These are phyloP conservation scores for Novumbra hubbsi DNA, from an alignment of 2,797 vertebrate species.

Conservation along the genomic window DNA sequence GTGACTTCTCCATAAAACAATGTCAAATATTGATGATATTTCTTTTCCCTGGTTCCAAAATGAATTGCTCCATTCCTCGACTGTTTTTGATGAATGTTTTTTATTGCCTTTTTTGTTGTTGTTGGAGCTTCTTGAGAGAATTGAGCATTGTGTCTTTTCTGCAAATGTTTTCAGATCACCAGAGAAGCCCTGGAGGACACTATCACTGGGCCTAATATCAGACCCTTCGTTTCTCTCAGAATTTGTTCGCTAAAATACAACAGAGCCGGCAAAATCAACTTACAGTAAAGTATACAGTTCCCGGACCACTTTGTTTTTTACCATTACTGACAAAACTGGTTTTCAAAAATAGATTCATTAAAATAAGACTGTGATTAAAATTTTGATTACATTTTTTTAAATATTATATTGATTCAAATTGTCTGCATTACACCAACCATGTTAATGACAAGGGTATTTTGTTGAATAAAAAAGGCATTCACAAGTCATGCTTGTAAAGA, in stretches of 20 bases:
- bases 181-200: slow-evolving; percentile 24
- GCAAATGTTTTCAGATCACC: slow-evolving; percentile 31
- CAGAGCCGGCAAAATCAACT: not conserved
- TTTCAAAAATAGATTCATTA: not conserved
- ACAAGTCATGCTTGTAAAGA: not conserved
- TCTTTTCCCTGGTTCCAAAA: slow-evolving; percentile 75
- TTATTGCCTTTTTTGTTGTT: slow-evolving; percentile 69
- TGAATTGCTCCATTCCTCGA: slow-evolving; percentile 75
- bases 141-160: slow-evolving; percentile 27
- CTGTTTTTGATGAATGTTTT: slow-evolving; percentile 78
- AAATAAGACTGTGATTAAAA: not conserved
- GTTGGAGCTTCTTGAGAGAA: slow-evolving; percentile 58
- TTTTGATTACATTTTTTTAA: not conserved
- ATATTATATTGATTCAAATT: not conserved
- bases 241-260: not conserved
- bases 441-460: not conserved
- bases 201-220: slow-evolving; percentile 1
- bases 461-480: not conserved
- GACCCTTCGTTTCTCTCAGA: not conserved
- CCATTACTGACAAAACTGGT: not conserved
- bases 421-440: not conserved
- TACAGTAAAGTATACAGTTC: not conserved
- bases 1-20: slow-evolving; percentile 81
- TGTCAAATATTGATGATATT: slow-evolving; percentile 85
- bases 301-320: not conserved